These are phyloP conservation scores for Trachops cirrhosus DNA, from an alignment of 2,797 vertebrate genomes.

Conservation along the genomic window DNA sequence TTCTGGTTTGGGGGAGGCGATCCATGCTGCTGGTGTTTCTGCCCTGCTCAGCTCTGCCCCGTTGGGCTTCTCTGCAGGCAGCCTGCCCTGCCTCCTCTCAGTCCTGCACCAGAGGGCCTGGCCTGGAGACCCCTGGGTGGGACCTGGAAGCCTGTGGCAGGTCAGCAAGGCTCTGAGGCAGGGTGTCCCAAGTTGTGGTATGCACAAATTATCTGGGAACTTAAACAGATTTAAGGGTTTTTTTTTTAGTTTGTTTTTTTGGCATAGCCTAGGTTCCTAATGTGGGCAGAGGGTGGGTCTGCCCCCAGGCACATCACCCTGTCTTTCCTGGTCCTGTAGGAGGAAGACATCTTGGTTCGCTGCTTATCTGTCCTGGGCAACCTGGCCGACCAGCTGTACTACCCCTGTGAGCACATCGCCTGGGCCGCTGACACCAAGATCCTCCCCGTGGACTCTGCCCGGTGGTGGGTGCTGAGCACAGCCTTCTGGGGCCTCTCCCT, in stretches of 20 bases:
- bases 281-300: no score
- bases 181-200: not conserved
- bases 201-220: not conserved
- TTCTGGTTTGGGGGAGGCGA: not conserved
- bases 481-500: slow-evolving; percentile 91
- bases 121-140: not conserved
- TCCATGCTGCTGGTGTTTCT: no score
- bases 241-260: not conserved
- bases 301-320: not conserved
- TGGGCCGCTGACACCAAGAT: slow-evolving; percentile 93
- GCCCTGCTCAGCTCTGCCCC: not conserved
- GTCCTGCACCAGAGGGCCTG: not conserved
- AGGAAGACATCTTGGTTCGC: slow-evolving; percentile 87
- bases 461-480: slow-evolving; percentile 92
- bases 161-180: not conserved
- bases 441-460: slow-evolving; percentile 83
- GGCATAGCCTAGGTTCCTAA: not conserved
- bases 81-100: no score
- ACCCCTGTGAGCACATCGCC: slow-evolving; percentile 95
- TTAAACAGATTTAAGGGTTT: not conserved
- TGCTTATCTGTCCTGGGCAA: slow-evolving; percentile 91
- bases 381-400: slow-evolving; percentile 94
- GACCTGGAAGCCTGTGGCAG: not conserved
- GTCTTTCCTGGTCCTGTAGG: slow-evolving; percentile 80
- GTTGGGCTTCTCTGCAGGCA: not conserved